Evolutionary conservation across 2,797 vertebrate species (phyloP).

Genomic region (Notolabrus celidotus): DNA sequence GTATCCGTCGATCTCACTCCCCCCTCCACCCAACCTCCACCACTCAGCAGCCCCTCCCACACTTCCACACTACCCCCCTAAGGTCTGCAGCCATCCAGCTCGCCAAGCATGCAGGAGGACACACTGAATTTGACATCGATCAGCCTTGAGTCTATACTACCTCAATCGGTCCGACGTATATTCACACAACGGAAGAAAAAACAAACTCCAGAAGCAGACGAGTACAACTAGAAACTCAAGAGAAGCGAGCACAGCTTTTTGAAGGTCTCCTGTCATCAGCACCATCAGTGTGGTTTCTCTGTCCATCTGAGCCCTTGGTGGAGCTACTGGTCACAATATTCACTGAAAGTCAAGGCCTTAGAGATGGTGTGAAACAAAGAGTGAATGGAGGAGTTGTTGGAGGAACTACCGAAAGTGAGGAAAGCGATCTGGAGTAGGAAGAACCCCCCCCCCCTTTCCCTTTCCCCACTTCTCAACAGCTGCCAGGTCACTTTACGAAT

Average conservation of each 20-base stretch:
- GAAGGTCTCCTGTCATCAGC: background rate
- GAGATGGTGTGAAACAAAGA: constrained; percentile 38
- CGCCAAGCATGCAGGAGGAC: constrained; percentile 66
- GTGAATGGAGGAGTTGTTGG: constrained; percentile 61
- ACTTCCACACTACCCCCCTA: constrained; percentile 57
- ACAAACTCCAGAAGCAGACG: background rate
- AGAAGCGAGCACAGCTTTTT: background rate
- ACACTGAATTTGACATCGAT: constrained; percentile 80
- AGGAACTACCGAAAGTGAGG: constrained; percentile 58
- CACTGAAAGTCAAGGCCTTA: constrained; percentile 52
- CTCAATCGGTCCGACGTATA: constrained; percentile 9
- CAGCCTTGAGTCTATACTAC: constrained; percentile 41
- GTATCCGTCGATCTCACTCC: constrained; percentile 78
- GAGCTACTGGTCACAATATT: constrained; percentile 32
- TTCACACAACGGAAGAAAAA: constrained; percentile 7
- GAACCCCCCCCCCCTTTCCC: constrained; percentile 3
- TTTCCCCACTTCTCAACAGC: constrained; percentile 66
- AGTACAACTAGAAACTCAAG: background rate
- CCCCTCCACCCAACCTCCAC: constrained; percentile 16
- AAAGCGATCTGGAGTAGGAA: constrained; percentile 41
- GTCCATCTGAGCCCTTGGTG: constrained; percentile 8
- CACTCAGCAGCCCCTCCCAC: constrained; percentile 48
- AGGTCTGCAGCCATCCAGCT: constrained; percentile 71
- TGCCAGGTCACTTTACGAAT: constrained; percentile 74
- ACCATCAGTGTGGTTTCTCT: constrained; percentile 19